Evolutionary conservation across 1,140 invertebrate species (phyloP), one percentile per base, ranked within the genome.

Genomic region (Zaprionus nigranus): DNA sequence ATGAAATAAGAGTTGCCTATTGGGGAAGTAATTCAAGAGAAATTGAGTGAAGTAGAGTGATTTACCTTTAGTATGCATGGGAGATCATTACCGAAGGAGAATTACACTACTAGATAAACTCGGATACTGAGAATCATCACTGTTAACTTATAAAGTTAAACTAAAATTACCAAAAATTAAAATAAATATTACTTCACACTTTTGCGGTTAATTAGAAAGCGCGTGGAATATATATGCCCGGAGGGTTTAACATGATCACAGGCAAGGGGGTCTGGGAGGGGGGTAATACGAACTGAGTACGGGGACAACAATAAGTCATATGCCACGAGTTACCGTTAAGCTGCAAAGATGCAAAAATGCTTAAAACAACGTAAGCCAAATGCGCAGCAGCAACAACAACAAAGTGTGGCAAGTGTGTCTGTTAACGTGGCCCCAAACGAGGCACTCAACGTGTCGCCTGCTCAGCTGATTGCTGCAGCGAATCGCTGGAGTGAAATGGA

Each of bases 301-400:
- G 30, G n/a, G n/a, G 54, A 62, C 59, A 63, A 79, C 74, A 75
- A 88, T 90, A 82, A 85, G 79, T 88, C 85, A 88, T 85, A 68
- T 81, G 79, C 72, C 73, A 78, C 30, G 38, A 40, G 71, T 64
- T 71, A 49, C 85, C 72, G 84, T 90, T 90, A 90, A 88, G 84
- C 84, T 67, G 68, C 54, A 88, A 88, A 79, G 81, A 69, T 70
- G 68, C 54, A 88, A 88, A 81, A 76, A 69, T 62, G 84, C 81
- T 88, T 90, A 80, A 84, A 78, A 54, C 60, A 65, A 65, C 49
- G 57, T 53, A 65, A 64, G 66, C 71, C 69, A 57, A 54, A 57
- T 66, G 67, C 59, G 78, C 81, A 75, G 85, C 40, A 43, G 6
- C 40, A 73, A 79, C 79, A 82, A 82, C 64, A 56, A 34, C 40